Conservation (phyloP, 2,888 invertebrate genomes). For the Homarus gammarus region DNA sequence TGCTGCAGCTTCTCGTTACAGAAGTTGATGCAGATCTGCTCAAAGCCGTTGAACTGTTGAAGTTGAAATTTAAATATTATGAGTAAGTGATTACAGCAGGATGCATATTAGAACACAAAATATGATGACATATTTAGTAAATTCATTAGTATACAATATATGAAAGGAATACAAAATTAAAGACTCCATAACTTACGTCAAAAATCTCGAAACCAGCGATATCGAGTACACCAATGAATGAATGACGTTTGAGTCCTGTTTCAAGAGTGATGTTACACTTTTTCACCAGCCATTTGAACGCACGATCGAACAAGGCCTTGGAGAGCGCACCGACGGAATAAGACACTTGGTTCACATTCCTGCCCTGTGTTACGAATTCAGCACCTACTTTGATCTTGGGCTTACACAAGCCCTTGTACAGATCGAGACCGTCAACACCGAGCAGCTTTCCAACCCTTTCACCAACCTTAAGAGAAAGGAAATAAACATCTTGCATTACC, state of each 20-base stretch:
- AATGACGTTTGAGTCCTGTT: conserved; percentile 81
- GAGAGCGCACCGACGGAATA: conserved; percentile 97
- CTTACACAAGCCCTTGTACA: conserved; percentile 97
- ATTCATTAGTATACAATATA: neutral
- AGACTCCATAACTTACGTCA: conserved; percentile 87
- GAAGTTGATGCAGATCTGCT: conserved; percentile 83
- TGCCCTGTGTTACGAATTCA: conserved; percentile 99
- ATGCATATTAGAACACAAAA: neutral
- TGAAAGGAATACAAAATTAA: neutral
- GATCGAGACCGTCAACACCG: conserved; percentile 90
- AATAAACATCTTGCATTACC: conserved; percentile 67
- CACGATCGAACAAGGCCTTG: conserved; percentile 97
- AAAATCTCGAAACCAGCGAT: conserved; percentile 84
- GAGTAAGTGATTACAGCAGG: neutral
- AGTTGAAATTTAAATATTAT: neutral
- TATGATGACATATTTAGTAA: neutral
- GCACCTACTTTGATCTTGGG: conserved; percentile 99
- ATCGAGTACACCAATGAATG: conserved; percentile 83
- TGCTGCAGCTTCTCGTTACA: conserved; percentile 86
- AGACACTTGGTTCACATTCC: conserved; percentile 89
- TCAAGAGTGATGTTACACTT: conserved; percentile 98
- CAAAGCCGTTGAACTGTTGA: conserved; percentile 81
- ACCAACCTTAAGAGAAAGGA: too few relatives aligned
- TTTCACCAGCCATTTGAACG: conserved; percentile 99
- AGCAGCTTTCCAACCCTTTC: conserved; percentile 90